A percentile compares a stretch with the other conserved stretches of the same genome.
Conservation (phyloP, 2,888 invertebrate species). For the Noctua janthe region DNA sequence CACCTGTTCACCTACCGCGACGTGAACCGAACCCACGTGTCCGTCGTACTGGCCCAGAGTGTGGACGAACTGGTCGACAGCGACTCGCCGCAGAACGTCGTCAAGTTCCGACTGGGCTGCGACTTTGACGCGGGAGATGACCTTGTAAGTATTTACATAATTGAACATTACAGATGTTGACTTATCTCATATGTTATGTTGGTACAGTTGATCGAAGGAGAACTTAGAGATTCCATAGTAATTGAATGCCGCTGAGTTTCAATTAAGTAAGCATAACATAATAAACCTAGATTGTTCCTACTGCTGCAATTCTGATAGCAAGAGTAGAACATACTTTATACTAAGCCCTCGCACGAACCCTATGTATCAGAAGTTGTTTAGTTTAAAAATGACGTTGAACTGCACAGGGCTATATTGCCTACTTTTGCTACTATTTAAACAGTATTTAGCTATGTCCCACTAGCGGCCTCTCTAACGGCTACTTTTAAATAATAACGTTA, state of each 20-base stretch:
- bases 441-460: neutral
- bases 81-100: conserved; percentile 94
- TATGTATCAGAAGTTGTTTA: neutral
- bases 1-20: conserved; percentile 94
- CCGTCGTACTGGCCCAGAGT: conserved; percentile 94
- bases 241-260: neutral
- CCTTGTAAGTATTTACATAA: conserved; percentile 83
- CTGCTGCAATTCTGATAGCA: neutral
- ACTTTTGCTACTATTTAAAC: neutral
- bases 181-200: neutral
- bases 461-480: no score
- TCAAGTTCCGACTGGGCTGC: conserved; percentile 95
- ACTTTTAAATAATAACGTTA: neutral
- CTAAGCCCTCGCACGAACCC: neutral
- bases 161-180: neutral
- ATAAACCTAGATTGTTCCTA: neutral
- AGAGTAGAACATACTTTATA: neutral
- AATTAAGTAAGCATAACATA: neutral
- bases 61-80: conserved; percentile 95
- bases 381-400: neutral
- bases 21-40: conserved; percentile 94
- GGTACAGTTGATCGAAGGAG: neutral
- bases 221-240: neutral
- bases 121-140: conserved; percentile 93
- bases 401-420: neutral